phyloP scores from a whole-genome alignment of 2,113 vertebrate genomes.

The Lepus timidus region DNA sequence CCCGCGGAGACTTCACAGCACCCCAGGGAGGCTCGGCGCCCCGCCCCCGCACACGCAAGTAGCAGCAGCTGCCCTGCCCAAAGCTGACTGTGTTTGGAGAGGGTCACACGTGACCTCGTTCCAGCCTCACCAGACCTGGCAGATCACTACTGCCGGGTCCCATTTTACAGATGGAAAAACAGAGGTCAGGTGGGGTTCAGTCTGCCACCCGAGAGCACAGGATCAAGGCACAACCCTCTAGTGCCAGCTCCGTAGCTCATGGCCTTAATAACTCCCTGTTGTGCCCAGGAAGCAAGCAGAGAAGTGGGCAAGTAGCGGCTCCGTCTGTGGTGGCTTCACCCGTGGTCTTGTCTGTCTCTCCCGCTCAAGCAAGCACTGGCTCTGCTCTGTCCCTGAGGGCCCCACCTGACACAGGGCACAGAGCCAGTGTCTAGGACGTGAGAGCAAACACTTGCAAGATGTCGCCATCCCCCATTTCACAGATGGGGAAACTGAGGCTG shows the following conservation, averaged over 20 bases:
- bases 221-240: background rate
- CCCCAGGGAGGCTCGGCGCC: background rate
- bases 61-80: background rate
- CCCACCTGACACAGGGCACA: background rate
- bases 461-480: background rate
- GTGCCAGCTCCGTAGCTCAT: fast-evolving
- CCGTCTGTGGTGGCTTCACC: background rate
- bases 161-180: background rate
- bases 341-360: background rate
- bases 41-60: background rate
- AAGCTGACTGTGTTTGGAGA: background rate
- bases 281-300: background rate
- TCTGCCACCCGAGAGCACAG: background rate
- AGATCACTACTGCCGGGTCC: background rate
- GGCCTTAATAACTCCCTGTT: background rate
- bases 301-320: background rate
- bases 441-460: background rate
- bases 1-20: background rate
- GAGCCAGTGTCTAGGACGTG: background rate
- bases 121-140: background rate
- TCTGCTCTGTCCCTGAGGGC: background rate
- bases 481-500: background rate
- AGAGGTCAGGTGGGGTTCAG: background rate
- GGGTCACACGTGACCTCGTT: background rate
- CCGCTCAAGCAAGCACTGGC: background rate